Base-by-base conservation (phyloP, 2,888 invertebrate genomes). In the Ormyrus labotus region DNA sequence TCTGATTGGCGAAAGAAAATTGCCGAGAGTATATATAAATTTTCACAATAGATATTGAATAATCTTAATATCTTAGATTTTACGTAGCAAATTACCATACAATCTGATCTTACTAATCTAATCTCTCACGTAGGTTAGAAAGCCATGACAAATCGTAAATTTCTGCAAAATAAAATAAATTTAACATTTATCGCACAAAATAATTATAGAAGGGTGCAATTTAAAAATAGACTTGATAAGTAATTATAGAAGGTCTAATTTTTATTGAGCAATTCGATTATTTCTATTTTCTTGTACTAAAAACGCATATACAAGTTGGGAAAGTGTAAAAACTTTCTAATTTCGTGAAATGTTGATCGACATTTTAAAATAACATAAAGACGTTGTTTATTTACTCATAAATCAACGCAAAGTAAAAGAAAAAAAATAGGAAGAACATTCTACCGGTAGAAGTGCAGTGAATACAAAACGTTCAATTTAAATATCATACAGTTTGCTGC, bases 231-330 rank as follows among this genome's bases (percentile, higher is more conserved):
- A 1, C 34, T 34, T 4, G 34, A 34, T 34, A 34, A 34, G 34
- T 34, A 34, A 13, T 34, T 11, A 34, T 45, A n/a, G 48, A 48
- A 48, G 50, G 6, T 58, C 19, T 50, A 50, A n/a, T 70, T n/a
- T 50, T 60, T 70, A 10, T 19, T 34, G n/a, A n/a, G 8, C 4
- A 51, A 19, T 61, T 13, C 11, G 34, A 55, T 53, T 58, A 65
- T 67, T 58, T 58, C 11, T 6, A 34, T 34, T 51, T 74, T 67
- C 50, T 60, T 13, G 51, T 9, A 51, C 61, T 57, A 80, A 80
- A 71, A 75, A 79, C 68, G 75, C 76, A 57, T 80, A 81, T 10
- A 79, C 77, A 61, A 45, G 76, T 77, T 71, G 80, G 69, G 76
- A 82, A 76, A 76, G 76, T 57, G 47, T 67, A 60, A 68, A 69